Percentiles rank a stretch among this genome's conserved stretches.
Conservation (phyloP, 2,113 vertebrate genomes). For the Polyodon spathula region DNA sequence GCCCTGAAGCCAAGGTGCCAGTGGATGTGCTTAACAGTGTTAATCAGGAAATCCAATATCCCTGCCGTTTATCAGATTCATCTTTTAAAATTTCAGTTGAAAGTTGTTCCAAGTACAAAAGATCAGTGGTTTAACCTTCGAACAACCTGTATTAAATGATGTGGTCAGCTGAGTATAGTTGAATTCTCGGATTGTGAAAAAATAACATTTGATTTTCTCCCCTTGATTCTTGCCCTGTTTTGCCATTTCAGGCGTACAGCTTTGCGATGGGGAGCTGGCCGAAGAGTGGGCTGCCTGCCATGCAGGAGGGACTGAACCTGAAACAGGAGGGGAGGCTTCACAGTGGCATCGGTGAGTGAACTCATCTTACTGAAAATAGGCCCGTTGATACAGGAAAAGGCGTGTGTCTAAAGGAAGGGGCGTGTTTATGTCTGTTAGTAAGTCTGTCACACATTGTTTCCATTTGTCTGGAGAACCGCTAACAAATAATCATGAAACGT, state of each 20-base stretch:
- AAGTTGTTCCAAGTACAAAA: conserved; percentile 3
- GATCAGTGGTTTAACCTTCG: not conserved
- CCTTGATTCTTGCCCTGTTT: too few relatives aligned
- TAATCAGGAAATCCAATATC: conserved; percentile 6
- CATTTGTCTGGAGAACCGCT: too few relatives aligned
- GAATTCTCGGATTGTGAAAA: too few relatives aligned
- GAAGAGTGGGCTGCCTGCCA: conserved; percentile 73
- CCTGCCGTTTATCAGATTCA: not conserved
- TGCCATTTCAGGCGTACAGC: too few relatives aligned
- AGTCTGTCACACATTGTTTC: too few relatives aligned
- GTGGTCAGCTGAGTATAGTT: too few relatives aligned
- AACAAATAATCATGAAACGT: too few relatives aligned
- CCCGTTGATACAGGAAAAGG: too few relatives aligned
- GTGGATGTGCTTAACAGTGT: conserved; percentile 1
- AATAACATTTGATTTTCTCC: too few relatives aligned
- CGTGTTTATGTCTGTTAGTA: too few relatives aligned
- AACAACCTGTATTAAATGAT: too few relatives aligned
- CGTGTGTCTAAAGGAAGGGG: too few relatives aligned
- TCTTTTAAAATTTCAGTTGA: not conserved
- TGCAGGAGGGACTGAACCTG: conserved; percentile 73
- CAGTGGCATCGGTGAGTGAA: conserved; percentile 71
- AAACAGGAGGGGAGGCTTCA: conserved; percentile 74
- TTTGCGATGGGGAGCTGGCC: conserved; percentile 66
- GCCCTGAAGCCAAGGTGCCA: not conserved
- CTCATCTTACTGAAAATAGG: not conserved